phyloP scores from a whole-genome alignment of 1,140 invertebrate species.

The Cydia strobilella region DNA sequence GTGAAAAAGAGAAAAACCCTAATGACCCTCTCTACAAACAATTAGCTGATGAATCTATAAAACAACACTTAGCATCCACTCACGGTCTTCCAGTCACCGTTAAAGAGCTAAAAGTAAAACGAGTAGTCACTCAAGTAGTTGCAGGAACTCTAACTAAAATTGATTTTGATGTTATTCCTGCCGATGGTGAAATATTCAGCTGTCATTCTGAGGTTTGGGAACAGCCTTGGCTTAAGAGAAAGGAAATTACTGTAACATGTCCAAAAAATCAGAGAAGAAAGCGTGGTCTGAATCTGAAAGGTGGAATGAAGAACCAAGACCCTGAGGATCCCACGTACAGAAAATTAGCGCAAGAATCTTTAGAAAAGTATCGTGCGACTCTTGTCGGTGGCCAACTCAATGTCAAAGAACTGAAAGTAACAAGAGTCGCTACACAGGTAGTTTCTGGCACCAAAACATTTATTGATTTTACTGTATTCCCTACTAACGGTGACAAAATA shows the following conservation, averaged over 20 bases:
- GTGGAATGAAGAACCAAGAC: conserved; percentile 10
- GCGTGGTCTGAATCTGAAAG: neutral
- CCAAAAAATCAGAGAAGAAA: conserved; percentile 34
- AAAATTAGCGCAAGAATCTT: conserved; percentile 25
- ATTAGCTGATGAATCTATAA: conserved; percentile 21
- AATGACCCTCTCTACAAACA: conserved; percentile 15
- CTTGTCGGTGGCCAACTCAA: neutral
- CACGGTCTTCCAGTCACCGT: neutral
- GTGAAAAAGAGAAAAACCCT: conserved; percentile 15
- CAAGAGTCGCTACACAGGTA: too few species aligned
- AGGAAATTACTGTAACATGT: conserved; percentile 8
- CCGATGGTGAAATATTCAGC: conserved; percentile 12
- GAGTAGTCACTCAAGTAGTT: conserved; percentile 30
- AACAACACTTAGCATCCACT: neutral
- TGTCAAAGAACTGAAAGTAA: too few species aligned
- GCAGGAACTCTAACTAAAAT: conserved; percentile 38
- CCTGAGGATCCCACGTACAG: conserved; percentile 13
- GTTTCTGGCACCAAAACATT: too few species aligned
- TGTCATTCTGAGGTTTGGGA: conserved; percentile 37
- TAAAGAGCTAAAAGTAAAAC: neutral
- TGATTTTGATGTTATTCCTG: conserved; percentile 37
- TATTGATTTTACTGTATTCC: too few species aligned
- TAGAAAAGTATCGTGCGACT: conserved; percentile 9
- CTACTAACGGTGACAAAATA: neutral
- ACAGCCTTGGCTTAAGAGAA: conserved; percentile 28